Base-by-base conservation (phyloP, 2,113 vertebrate species). In the Hiodon tergisus region DNA sequence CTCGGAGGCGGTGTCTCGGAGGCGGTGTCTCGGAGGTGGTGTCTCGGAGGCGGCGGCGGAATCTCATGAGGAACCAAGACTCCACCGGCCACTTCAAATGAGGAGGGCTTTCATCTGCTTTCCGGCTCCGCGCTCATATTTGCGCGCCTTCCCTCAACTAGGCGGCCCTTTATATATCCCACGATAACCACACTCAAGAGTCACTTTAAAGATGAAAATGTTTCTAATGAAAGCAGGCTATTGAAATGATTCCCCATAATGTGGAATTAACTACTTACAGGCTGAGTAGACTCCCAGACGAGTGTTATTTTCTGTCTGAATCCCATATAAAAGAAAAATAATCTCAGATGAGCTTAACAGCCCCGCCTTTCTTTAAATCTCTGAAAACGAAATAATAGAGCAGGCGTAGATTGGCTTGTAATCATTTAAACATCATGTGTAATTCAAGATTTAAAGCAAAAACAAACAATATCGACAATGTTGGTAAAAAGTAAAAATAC, bases 81-180 rank as follows among this genome's bases (percentile, higher is more conserved):
- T 78, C 83, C 73, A 82, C 65, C 75, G 77, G 76, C 81, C 83
- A 79, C 81, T 83, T 82, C 80, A 86, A 82, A 82, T 80, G 72
- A 17, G 9, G 57, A 10, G 47, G 54, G 53, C 72, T 83, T 31
- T 31, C 31, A 78, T 81, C 79, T 82, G 73, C 74, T 74, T 79
- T 79, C 75, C 50, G 14, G 71, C 48, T 78, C 67, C 73, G 71
- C 46, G 4, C 74, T 82, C 66, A 77, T 66, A 76, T 71, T 77
- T 68, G 66, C 4, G 17, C 31, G 51, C 54, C 47, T 73, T 63
- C 57, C 75, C 73, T 31, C 71, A 69, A 77, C 80, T 78, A 69
- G 52, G 7, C 60, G 57, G 60, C 69, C 66, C 72, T 74, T 75
- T 77, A 65, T 75, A 77, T 78, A 77, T 46, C 31, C 31, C 31